Evolutionary conservation across 2,888 invertebrate genomes (phyloP), one percentile per base, ranked within the genome.

Genomic region (Linnaemya vulpina): DNA sequence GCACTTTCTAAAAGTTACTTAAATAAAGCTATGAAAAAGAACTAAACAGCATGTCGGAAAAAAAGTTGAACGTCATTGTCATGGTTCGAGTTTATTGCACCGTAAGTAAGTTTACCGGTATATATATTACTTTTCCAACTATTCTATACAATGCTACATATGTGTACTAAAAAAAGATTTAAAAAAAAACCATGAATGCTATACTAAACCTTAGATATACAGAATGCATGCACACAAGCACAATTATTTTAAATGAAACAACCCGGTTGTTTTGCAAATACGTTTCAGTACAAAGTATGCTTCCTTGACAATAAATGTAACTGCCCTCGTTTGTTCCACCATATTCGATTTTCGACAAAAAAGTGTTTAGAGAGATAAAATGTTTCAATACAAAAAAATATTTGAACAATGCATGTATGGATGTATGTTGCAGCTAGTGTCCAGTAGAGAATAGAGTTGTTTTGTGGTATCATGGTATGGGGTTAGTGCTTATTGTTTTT

Each of bases 51-150:
- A 73, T 55, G 67, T 73, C 15, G 1, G 25, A 35, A 63, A 68
- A 71, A 49, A 15, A 49, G 13, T 82, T 46, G 70, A 84, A 85
- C 85, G 75, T 82, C 85, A 85, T 85, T 82, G 82, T 82, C 85
- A 85, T 85, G 81, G 82, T 85, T 82, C 71, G 85, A 75, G 85
- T 82, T 85, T 82, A 85, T 78, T 85, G 85, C 78, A 85, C 85
- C 71, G 71, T 78, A 82, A 78, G 53, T 81, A 71, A 75, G 80
- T 76, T 80, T 81, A 71, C 82, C 71, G 71, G 76, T 65, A 62
- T 68, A 68, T 25, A 68, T 25, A 22, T 62, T 68, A n/a, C 40
- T 53, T 73, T 15, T 43, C 46, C 20, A 17, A 30, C 17, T 53
- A 46, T 62, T 62, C 68, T 43, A 17, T 67, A 51, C 43, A 13